Evolutionary conservation across 2,797 vertebrate genomes (phyloP), one percentile per base, ranked within the genome.

Genomic region (Parauchenoglanis ngamensis): DNA sequence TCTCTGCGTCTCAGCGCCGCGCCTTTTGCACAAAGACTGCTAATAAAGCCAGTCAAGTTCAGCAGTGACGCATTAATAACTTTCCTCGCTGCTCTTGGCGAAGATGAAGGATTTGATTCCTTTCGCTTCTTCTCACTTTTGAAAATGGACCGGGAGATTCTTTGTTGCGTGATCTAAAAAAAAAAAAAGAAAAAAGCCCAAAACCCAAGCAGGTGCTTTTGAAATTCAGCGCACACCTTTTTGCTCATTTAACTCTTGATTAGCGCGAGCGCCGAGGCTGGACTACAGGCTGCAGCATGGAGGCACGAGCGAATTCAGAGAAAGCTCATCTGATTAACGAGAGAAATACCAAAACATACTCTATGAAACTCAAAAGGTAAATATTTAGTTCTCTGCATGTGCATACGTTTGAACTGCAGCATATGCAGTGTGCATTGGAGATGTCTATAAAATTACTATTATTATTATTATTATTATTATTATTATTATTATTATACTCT

Each of bases 71-170:
- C 79, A 65, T 65, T 65, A 17, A n/a, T 65, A 82, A 82, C 79
- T 82, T 81, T 78, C 23, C 56, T 78, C 84, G 4, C 83, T 83
- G 57, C 19, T 13, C 52, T 15, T 5, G 7, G 76, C 49, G 72
- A 85, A 35, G 46, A 49, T n/a, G 31, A 35, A 28, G 65, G 73
- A 82, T 3, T 8, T 63, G 46, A 90, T 93, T 82, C 56, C 77
- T 70, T 77, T 89, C 76, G 72, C 4, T 46, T 8, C 25, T 19
- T 86, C 87, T 83, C 63, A 49, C 82, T 61, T 2, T 57, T 63
- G 76, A 88, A 86, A 87, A 93, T 90, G 90, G 81, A 77, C 82
- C 56, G 68, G 86, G 84, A 61, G 70, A 93, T 88, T 91, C n/a
- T 15, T 83, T 40, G 46, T 89, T 91, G 40, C 44, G 28, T 91